phyloP scores from a whole-genome alignment of 2,888 invertebrate species.

The Aleiodes leptofemur region DNA sequence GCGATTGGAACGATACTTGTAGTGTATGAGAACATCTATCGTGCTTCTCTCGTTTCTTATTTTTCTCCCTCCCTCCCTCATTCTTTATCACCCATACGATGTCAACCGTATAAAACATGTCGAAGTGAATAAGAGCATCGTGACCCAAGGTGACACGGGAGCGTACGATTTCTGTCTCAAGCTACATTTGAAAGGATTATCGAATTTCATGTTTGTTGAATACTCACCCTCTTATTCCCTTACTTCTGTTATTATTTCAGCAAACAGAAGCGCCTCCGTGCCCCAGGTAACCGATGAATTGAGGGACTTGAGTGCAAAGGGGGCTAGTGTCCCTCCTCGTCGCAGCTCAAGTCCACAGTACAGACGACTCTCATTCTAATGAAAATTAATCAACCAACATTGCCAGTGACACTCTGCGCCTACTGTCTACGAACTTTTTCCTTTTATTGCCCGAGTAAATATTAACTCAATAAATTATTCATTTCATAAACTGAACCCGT shows the following conservation, averaged over 20 bases:
- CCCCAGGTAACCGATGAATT: constrained; percentile 49
- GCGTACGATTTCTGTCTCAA: constrained; percentile 31
- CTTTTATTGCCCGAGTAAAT: constrained; percentile 6
- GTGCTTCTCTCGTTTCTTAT: constrained; percentile 36
- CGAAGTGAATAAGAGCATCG: constrained; percentile 33
- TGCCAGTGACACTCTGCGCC: constrained; percentile 9
- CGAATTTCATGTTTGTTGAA: constrained; percentile 56
- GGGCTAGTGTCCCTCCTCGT: too few relatives aligned
- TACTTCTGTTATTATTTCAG: constrained; percentile 60
- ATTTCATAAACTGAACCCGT: constrained; percentile 24
- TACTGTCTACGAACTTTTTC: constrained; percentile 27
- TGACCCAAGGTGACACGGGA: neutral
- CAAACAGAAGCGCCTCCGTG: constrained; percentile 52
- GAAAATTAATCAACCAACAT: constrained; percentile 1
- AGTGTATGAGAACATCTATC: neutral
- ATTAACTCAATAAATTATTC: constrained; percentile 37
- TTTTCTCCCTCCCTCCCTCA: constrained; percentile 40
- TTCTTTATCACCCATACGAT: constrained; percentile 55
- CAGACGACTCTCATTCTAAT: neutral
- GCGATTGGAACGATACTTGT: constrained; percentile 61
- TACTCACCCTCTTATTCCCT: constrained; percentile 34
- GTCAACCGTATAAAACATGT: constrained; percentile 44
- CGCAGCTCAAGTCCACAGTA: too few relatives aligned
- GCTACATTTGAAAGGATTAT: constrained; percentile 60
- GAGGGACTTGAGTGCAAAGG: too few relatives aligned